Evolutionary conservation across 2,888 invertebrate species (phyloP).

Genomic region (Ophonus ardosiacus): DNA sequence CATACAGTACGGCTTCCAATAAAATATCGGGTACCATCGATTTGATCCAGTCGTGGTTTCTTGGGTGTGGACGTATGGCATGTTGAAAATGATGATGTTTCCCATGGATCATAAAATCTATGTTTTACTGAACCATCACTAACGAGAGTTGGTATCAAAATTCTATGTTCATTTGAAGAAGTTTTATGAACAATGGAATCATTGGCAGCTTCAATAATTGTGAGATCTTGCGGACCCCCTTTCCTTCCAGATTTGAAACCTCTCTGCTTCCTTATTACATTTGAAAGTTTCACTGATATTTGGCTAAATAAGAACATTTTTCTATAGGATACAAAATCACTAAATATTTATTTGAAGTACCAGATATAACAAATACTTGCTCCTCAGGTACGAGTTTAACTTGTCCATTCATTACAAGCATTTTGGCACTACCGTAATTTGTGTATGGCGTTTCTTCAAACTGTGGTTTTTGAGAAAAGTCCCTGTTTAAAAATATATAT

Average conservation of each 20-base stretch:
- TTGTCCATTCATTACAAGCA: constrained; percentile 3
- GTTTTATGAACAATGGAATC: constrained; percentile 15
- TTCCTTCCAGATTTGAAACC: constrained; percentile 51
- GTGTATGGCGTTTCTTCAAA: constrained; percentile 41
- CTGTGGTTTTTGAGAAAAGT: constrained; percentile 4
- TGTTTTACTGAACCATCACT: too few relatives aligned
- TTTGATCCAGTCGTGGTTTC: too few relatives aligned
- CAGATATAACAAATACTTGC: background rate
- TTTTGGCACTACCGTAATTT: constrained; percentile 47
- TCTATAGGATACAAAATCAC: constrained; percentile 49
- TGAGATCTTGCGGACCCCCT: too few relatives aligned
- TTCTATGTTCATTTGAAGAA: too few relatives aligned
- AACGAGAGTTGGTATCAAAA: too few relatives aligned
- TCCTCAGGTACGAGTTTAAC: constrained; percentile 27
- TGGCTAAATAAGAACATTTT: constrained; percentile 21
- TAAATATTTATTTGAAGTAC: background rate
- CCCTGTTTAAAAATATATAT: too few relatives aligned
- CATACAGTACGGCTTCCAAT: too few relatives aligned
- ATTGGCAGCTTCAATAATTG: too few relatives aligned
- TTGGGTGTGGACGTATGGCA: too few relatives aligned
- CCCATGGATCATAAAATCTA: too few relatives aligned
- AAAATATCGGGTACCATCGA: too few relatives aligned
- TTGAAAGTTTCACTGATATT: constrained; percentile 37
- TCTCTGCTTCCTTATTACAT: constrained; percentile 32
- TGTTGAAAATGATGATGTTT: too few relatives aligned